Conservation (phyloP, 2,888 invertebrate species). For the Panopea generosa region DNA sequence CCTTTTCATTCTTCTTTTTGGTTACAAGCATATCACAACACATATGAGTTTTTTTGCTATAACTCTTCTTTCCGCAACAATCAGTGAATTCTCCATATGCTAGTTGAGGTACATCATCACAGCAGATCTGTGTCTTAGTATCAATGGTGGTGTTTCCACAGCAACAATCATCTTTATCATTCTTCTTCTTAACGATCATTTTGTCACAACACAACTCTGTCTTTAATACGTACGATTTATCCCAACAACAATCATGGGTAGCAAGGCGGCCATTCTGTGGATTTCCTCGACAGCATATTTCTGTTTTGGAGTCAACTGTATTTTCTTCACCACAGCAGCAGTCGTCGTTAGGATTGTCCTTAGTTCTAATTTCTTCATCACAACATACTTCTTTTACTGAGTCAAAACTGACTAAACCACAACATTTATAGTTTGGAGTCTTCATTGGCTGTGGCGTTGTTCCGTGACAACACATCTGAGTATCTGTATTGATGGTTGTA, state of each 20-base stretch:
- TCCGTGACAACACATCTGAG: constrained; percentile 42
- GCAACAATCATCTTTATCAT: constrained; percentile 31
- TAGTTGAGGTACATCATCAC: constrained; percentile 33
- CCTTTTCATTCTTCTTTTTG: constrained; percentile 17
- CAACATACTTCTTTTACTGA: constrained; percentile 33
- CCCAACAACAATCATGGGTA: constrained; percentile 34
- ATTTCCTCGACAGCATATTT: constrained; percentile 41
- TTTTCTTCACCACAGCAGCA: constrained; percentile 35
- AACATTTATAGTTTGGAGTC: constrained; percentile 17
- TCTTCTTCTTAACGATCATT: constrained; percentile 19
- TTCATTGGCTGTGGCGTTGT: constrained; percentile 21
- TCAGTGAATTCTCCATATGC: constrained; percentile 17
- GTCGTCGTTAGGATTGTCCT: constrained; percentile 21
- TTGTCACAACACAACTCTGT: constrained; percentile 38
- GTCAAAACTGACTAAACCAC: constrained; percentile 31
- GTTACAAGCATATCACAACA: constrained; percentile 36
- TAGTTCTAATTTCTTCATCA: constrained; percentile 20
- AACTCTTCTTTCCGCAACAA: constrained; percentile 37
- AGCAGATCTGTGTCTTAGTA: constrained; percentile 37
- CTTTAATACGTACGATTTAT: constrained; percentile 20
- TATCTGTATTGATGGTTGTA: constrained; percentile 37
- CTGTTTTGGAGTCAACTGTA: constrained; percentile 33
- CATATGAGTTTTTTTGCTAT: constrained; percentile 22
- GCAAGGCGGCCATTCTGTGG: constrained; percentile 11
- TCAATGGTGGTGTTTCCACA: constrained; percentile 39